These are phyloP conservation scores for Lithophane leautieri DNA, from an alignment of 2,888 invertebrate genomes.

Conservation along the genomic window DNA sequence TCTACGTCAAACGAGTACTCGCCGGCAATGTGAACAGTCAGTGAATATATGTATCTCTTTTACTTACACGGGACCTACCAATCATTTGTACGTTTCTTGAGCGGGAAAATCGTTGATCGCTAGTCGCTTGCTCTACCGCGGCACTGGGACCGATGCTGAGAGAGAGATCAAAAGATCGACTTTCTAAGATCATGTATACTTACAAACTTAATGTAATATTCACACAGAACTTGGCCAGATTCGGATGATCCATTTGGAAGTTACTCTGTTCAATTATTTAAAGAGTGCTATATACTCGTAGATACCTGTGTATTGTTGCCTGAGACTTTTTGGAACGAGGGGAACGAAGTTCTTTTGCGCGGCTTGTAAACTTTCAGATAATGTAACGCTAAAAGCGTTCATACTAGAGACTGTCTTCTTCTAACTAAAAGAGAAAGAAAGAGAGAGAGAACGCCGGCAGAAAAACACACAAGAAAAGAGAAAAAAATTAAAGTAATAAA, in stretches of 20 bases:
- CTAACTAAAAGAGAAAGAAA: too few relatives aligned
- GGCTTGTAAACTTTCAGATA: too few relatives aligned
- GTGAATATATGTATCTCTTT: too few relatives aligned
- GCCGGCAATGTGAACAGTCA: too few relatives aligned
- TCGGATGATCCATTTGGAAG: constrained; percentile 22
- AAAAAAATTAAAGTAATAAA: too few relatives aligned
- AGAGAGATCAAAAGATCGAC: constrained; percentile 1
- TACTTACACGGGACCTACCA: not conserved
- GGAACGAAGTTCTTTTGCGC: too few relatives aligned
- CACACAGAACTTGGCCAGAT: constrained; percentile 24
- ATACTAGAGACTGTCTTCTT: too few relatives aligned
- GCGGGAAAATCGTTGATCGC: too few relatives aligned
- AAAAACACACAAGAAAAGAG: too few relatives aligned
- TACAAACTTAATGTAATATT: constrained; percentile 35
- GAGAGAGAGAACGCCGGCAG: too few relatives aligned
- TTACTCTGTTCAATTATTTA: constrained; percentile 25
- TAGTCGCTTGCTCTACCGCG: not conserved
- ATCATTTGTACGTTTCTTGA: not conserved
- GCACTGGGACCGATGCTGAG: not conserved
- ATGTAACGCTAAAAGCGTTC: too few relatives aligned
- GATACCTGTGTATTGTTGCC: constrained; percentile 2
- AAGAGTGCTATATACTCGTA: not conserved
- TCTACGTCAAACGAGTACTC: too few relatives aligned
- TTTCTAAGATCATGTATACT: constrained; percentile 27
- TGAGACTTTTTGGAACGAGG: not conserved